Base-by-base conservation (phyloP, 2,888 invertebrate species). In the Laspeyria flexula region DNA sequence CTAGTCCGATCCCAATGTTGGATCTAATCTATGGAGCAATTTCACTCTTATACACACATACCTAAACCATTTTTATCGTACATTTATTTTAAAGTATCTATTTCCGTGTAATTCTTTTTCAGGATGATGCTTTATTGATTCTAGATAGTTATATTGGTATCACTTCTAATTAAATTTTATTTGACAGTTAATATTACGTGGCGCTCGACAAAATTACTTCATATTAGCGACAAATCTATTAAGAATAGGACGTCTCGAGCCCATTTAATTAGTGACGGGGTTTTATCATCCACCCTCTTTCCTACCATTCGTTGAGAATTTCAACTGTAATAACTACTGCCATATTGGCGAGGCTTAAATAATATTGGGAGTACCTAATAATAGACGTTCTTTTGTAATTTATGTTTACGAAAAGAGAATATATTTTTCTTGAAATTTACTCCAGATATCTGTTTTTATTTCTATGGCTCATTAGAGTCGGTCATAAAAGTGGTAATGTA, bases 191-290 rank as follows among this genome's bases (percentile, higher is more conserved):
- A 79, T 85, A 81, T 80, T 75, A 77, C 73, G 75, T 77, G 73
- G 75, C 78, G 71, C 78, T 78, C 73, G 73, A 70, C 72, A 63
- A 80, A 84, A 86, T 88, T 79, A 81, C 79, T 85, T 77, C 79
- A 89, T 89, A 91, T 90, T 89, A 88, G 84, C 87, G 82, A 86
- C 84, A 86, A 88, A 90, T 91, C 88, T 90, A 89, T 89, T 89
- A 89, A 84, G 85, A 86, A 83, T 81, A 83, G 81, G 79, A 85
- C 82, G 84, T 85, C 85, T 83, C 77, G 73, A 75, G 83, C 80
- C 85, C 86, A 87, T 90, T 92, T 91, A 92, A 92, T 92, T 92
- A 91, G 89, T 86, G 88, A 83, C 85, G 69, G 80, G 86, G 85
- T 89, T 91, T 90, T 89, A 91, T 90, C 81, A 85, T 88, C 83